Base-by-base conservation (phyloP, 2,888 invertebrate species). In the Trachelus iudaicus region DNA sequence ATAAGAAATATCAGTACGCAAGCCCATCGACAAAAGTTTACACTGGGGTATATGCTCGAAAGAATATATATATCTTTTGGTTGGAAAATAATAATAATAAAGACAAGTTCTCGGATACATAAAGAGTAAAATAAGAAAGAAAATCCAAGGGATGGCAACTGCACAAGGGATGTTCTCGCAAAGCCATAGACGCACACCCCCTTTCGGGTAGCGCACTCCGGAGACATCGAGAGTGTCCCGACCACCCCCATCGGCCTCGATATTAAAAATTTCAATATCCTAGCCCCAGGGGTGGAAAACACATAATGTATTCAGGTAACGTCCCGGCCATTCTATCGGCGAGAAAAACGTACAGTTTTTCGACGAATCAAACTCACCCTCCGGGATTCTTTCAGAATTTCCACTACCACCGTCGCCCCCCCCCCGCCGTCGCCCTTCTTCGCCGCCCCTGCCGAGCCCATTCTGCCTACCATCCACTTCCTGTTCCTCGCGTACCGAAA, bases 251-350 rank as follows among this genome's bases (percentile, higher is more conserved):
- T 78, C 80, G 86, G 89, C 88, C 89, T 88, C 89, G 90, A 91
- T 91, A 91, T 91, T 91, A 91, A 91, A 91, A 91, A 90, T 91
- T 91, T 91, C 91, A 91, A 91, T 91, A 91, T 91, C 90, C 90
- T 90, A 89, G 91, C 91, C 91, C 90, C 91, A 90, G 90, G 91
- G 91, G 90, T 90, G 88, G 89, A 90, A 91, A 91, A 91, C 91
- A 91, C 90, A 91, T 91, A 91, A 91, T 91, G 91, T 91, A 91
- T 91, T 91, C 91, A 91, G 90, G 90, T 91, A 91, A 90, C 91
- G 91, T 91, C 91, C 89, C 91, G 90, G 91, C 91, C 91, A 91
- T 91, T 91, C 91, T 91, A 91, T 91, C 90, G 91, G 90, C 90
- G 91, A 89, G 91, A 90, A 91, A 91, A 91, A 91, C 90, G 91